These are phyloP conservation scores for Anorthoa munda DNA, from an alignment of 2,888 invertebrate genomes.

Conservation along the genomic window DNA sequence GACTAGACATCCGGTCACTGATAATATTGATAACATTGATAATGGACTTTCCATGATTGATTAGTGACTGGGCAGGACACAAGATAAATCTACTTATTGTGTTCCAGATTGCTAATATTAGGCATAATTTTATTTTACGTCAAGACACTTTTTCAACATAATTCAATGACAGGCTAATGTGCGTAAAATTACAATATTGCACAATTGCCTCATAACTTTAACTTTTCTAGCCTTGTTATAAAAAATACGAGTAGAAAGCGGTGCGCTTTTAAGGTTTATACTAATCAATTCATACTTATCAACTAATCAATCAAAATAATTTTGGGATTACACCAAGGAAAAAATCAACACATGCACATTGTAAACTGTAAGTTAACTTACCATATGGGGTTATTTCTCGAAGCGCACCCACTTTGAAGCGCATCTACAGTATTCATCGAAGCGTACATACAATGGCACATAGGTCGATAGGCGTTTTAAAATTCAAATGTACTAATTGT, in stretches of 20 bases:
- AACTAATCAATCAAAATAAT: too few species aligned
- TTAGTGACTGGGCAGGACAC: slow-evolving; percentile 9
- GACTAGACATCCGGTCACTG: slow-evolving; percentile 17
- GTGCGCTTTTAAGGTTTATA: not conserved
- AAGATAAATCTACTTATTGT: slow-evolving; percentile 5
- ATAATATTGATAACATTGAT: slow-evolving; percentile 43
- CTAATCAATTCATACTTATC: too few species aligned
- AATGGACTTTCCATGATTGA: slow-evolving; percentile 17
- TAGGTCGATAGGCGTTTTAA: too few species aligned
- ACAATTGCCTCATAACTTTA: not conserved
- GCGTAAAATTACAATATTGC: not conserved
- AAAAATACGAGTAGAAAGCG: not conserved
- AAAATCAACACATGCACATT: too few species aligned
- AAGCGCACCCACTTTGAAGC: too few species aligned
- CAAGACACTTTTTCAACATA: not conserved
- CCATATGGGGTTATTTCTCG: too few species aligned
- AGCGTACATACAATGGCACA: too few species aligned
- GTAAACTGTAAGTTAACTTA: not conserved
- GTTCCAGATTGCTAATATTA: not conserved
- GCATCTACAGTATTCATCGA: too few species aligned
- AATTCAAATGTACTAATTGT: too few species aligned
- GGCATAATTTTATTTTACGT: not conserved
- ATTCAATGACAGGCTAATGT: not conserved
- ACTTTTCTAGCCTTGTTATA: not conserved
- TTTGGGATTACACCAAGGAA: too few species aligned